Evolutionary conservation across 2,113 vertebrate genomes (phyloP).

Genomic region (Atractosteus spatula): DNA sequence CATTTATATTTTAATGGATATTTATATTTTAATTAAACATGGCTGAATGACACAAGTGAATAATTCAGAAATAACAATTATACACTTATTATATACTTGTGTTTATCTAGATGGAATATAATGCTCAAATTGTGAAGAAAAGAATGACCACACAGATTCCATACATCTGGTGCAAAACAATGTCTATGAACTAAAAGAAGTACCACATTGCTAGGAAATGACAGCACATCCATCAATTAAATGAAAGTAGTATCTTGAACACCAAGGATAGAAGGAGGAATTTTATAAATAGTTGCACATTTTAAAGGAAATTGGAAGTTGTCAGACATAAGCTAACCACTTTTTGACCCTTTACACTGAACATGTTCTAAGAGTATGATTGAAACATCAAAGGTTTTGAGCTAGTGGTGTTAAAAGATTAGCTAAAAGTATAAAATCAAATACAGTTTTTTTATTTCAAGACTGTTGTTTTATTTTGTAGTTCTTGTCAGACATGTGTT

Average conservation of each 20-base stretch:
- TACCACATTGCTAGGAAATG: slow-evolving; percentile 62
- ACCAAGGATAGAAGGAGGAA: slow-evolving; percentile 71
- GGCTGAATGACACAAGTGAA: too few species aligned
- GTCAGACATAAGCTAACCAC: slow-evolving; percentile 57
- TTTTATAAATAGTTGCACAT: slow-evolving; percentile 64
- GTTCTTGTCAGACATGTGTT: too few species aligned
- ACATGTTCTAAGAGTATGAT: slow-evolving; percentile 42
- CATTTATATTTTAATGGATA: too few species aligned
- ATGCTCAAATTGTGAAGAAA: slow-evolving; percentile 29
- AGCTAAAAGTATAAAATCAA: slow-evolving; percentile 24
- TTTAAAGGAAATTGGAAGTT: slow-evolving; percentile 66
- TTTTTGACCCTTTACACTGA: slow-evolving; percentile 45
- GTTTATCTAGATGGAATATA: too few species aligned
- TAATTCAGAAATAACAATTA: too few species aligned
- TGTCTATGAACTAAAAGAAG: slow-evolving; percentile 73
- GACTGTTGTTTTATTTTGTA: too few species aligned
- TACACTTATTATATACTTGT: too few species aligned
- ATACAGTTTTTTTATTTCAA: too few species aligned
- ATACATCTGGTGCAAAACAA: slow-evolving; percentile 54
- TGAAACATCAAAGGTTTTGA: slow-evolving; percentile 51
- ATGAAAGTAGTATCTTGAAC: slow-evolving; percentile 72
- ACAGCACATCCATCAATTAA: slow-evolving; percentile 83
- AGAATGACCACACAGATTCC: slow-evolving; percentile 42
- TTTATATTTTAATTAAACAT: too few species aligned
- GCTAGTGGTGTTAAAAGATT: slow-evolving; percentile 39